phyloP scores from a whole-genome alignment of 2,113 vertebrate genomes.

The Ariopsis seemanni region DNA sequence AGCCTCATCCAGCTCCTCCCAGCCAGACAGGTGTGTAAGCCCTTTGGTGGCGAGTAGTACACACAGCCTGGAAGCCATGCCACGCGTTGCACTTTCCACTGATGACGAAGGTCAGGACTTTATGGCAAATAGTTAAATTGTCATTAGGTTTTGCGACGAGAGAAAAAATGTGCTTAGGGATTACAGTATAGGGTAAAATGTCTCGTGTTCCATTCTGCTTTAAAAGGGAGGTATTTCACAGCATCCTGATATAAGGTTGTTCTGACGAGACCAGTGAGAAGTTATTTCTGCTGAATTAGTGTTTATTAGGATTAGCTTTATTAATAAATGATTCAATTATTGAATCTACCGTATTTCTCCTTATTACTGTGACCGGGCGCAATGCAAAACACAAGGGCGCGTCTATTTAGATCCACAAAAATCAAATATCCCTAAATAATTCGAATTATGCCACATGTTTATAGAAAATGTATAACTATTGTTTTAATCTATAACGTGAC shows the following conservation, averaged over 20 bases:
- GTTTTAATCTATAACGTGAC: too few species aligned
- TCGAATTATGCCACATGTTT: too few species aligned
- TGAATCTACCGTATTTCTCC: too few species aligned
- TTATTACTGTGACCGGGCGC: too few species aligned
- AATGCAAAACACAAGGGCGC: too few species aligned
- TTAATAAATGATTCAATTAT: not conserved
- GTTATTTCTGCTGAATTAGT: not conserved
- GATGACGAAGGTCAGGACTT: conserved; percentile 82
- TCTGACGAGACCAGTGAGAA: not conserved
- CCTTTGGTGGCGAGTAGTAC: conserved; percentile 83
- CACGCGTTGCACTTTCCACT: conserved; percentile 90
- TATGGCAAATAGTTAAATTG: not conserved
- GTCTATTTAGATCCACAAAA: too few species aligned
- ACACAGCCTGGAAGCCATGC: conserved; percentile 90
- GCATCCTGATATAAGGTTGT: not conserved
- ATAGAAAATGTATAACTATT: too few species aligned
- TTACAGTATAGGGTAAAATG: not conserved
- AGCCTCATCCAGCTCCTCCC: conserved; percentile 85
- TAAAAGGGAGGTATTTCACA: not conserved
- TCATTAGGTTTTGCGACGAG: not conserved
- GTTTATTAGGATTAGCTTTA: not conserved
- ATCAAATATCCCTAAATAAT: too few species aligned
- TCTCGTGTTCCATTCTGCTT: not conserved
- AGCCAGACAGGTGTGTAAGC: conserved; percentile 83
- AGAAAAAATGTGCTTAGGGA: not conserved